Base-by-base conservation (phyloP, 2,888 invertebrate species). In the Torymus tubicola region DNA sequence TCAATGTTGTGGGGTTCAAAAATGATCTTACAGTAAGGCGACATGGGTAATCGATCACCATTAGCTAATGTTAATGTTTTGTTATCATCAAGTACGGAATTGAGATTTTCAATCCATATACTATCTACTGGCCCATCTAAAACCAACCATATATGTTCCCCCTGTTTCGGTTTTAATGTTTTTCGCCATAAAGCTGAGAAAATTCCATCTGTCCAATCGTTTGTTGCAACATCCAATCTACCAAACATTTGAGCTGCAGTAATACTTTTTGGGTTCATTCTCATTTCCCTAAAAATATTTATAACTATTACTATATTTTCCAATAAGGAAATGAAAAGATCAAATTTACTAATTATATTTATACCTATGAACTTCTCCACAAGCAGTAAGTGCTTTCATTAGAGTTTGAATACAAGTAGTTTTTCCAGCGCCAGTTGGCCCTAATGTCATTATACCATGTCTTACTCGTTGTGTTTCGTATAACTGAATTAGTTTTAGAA, bases 191-290 rank as follows among this genome's bases (percentile, higher is more conserved):
- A 92, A 0, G 98, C 97, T 0, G 98, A 98, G 91, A 99, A 99
- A 87, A 99, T 98, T 8, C 99, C 99, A 90, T 99, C 98, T 0
- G 98, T 99, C 99, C 99, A 99, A 88, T 99, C 99, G 88, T 99
- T 99, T 1, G 98, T 99, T 2, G 98, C 98, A 0, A 99, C 98
- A 88, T 99, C 98, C 24, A 98, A 92, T 50, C 97, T 94, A 0
- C 99, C 99, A 89, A 99, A 99, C 99, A 99, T 99, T 92, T 99
- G 98, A 0, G 98, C 95, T 0, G 98, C 97, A 14, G 98, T 98
- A 87, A 99, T 98, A 16, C 98, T 97, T 92, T 99, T 99, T 0
- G 99, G 99, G 91, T 99, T 99, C 98, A 99, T 98, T 84, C 98
- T 93, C 97, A 98, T 97, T 92, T 99, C 98, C 84, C 96, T 94